Evolutionary conservation across 35 echinoderm and acorn worm genomes (phyloP), one percentile per base, ranked within the genome.

Genomic region (Lytechinus pictus): DNA sequence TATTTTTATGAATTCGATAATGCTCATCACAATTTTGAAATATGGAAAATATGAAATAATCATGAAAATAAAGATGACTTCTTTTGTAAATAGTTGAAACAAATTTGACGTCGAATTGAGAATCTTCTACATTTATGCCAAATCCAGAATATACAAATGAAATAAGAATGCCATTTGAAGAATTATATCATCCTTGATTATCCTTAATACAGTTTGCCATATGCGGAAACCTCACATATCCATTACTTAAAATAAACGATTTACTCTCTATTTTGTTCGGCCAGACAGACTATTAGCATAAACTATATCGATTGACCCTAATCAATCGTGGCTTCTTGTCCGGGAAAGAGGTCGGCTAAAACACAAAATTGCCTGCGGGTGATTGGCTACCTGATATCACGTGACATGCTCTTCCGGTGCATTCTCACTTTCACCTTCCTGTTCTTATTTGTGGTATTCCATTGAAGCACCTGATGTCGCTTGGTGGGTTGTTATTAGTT

Each of bases 311-410:
- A 90, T 90, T 54, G 28, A 54, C 29, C 88, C 88, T 90, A 90
- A 90, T 90, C 88, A 90, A 52, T 90, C 29, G 52, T 90, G 88
- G 88, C 28, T 90, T 52, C 29, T 14, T 9, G 88, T 51, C 33
- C 33, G 3, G 88, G 52, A 90, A 90, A 90, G 88, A 44, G 88
- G 88, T 90, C 88, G 52, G 88, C 88, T 90, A 90, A 90, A 90
- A 90, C 88, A 90, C 28, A 44, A 27, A 33, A 90, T 52, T 27
- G 88, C 88, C 88, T 90, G 88, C 29, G 52, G 88, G 52, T 9
- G 27, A 33, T 52, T 12, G 28, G 4, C 88, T 10, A 7, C 9
- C 52, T 90, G 52, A 5, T 52, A 44, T 79, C 66, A 79, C 66
- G 16, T 79, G 66, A 24, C 16, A 24, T 79, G 66, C 8, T 79